A percentile compares a stretch with the other conserved stretches of the same genome.
phyloP scores from a whole-genome alignment of 2,113 vertebrate genomes.

The Morone saxatilis region DNA sequence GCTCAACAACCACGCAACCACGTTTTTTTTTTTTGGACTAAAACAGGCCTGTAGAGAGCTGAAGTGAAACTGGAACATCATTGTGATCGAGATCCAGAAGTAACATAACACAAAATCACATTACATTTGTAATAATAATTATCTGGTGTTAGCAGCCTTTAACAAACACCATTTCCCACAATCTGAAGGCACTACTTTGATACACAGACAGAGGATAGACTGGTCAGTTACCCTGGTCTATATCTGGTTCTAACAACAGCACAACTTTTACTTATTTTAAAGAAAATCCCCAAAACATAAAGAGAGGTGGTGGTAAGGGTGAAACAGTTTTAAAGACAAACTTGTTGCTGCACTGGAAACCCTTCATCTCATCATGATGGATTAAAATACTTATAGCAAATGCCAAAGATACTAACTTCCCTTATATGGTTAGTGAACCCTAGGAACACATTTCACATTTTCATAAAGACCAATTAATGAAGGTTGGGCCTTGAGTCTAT shows the following conservation, averaged over 20 bases:
- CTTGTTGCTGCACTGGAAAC: not conserved
- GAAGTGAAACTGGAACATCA: not conserved
- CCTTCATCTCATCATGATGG: not conserved
- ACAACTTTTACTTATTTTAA: not conserved
- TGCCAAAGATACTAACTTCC: not conserved
- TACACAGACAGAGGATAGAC: not conserved
- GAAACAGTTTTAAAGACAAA: too few species aligned
- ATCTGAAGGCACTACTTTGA: not conserved
- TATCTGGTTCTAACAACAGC: not conserved
- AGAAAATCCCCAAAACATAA: too few species aligned
- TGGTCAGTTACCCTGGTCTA: slow-evolving; percentile 21
- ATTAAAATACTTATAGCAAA: slow-evolving; percentile 12
- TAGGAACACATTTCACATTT: not conserved
- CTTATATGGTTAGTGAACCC: not conserved
- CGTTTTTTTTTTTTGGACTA: not conserved
- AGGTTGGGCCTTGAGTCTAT: not conserved
- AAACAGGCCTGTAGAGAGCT: not conserved
- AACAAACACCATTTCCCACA: not conserved
- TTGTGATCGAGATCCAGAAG: not conserved
- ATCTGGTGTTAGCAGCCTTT: not conserved
- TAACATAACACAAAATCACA: not conserved
- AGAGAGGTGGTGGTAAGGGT: too few species aligned
- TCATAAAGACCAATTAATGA: not conserved
- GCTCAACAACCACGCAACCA: not conserved
- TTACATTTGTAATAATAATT: not conserved